These are phyloP conservation scores for Sebastes reedi DNA, from an alignment of 2,797 vertebrate species.

Conservation along the genomic window DNA sequence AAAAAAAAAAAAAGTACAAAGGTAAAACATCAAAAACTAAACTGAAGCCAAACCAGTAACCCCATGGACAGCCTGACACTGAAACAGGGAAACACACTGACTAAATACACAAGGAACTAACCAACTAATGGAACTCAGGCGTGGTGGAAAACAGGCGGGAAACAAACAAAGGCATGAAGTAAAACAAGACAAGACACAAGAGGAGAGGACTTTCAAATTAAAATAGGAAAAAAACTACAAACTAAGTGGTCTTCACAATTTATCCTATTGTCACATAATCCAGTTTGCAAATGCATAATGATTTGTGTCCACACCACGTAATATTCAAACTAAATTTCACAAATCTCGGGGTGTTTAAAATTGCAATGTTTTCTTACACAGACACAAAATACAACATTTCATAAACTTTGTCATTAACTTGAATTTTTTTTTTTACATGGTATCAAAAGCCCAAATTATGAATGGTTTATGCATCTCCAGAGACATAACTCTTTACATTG, in stretches of 20 bases:
- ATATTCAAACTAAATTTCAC: not conserved
- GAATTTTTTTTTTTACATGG: not conserved
- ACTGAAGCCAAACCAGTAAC: too few species aligned
- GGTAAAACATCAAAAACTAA: too few species aligned
- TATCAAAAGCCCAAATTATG: not conserved
- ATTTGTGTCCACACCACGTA: not conserved
- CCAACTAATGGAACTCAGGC: too few species aligned
- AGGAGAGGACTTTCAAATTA: too few species aligned
- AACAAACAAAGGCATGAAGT: too few species aligned
- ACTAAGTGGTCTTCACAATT: not conserved
- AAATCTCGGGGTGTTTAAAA: not conserved
- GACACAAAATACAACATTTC: not conserved
- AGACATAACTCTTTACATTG: not conserved
- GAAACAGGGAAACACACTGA: too few species aligned
- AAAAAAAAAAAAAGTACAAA: too few species aligned
- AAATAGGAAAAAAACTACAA: too few species aligned
- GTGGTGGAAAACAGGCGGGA: too few species aligned
- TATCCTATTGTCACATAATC: not conserved
- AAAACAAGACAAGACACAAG: too few species aligned
- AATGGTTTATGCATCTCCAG: not conserved
- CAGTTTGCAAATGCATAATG: not conserved
- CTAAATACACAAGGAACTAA: too few species aligned
- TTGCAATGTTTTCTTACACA: not conserved
- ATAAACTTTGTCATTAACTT: not conserved
- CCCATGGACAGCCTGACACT: too few species aligned